Conservation (phyloP, 2,113 vertebrate species). For the Thermophis baileyi region DNA sequence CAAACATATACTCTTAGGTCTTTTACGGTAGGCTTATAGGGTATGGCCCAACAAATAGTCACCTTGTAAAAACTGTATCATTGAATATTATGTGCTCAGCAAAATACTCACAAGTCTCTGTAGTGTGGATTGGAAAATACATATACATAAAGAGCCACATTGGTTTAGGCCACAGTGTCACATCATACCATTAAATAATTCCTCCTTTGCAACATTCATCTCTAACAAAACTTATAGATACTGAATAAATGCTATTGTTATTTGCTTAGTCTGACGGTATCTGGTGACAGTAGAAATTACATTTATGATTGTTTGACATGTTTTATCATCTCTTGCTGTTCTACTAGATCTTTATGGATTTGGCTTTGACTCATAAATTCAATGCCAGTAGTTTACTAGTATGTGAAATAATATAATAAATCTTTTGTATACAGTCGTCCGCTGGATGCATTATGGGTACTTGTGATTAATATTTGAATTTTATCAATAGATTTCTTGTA, state of each 20-base stretch:
- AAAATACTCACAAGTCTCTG: neutral
- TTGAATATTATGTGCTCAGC: neutral
- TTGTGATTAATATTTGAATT: neutral
- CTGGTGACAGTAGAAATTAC: neutral
- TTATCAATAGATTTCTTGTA: neutral
- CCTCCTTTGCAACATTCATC: neutral
- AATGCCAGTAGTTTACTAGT: neutral
- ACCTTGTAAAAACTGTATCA: neutral
- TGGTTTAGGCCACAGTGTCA: neutral
- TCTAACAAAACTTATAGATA: neutral
- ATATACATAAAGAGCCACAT: neutral
- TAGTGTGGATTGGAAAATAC: neutral
- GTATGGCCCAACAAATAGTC: neutral
- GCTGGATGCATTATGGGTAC: neutral
- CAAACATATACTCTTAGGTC: neutral
- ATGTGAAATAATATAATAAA: neutral
- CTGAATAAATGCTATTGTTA: neutral
- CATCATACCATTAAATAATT: neutral
- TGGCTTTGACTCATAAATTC: neutral
- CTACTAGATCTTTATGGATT: neutral
- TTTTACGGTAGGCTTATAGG: neutral
- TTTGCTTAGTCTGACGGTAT: neutral
- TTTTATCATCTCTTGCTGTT: neutral
- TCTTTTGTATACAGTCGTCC: neutral
- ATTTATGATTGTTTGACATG: neutral